Evolutionary conservation across 2,113 vertebrate genomes (phyloP).

Genomic region (Pavo muticus): DNA sequence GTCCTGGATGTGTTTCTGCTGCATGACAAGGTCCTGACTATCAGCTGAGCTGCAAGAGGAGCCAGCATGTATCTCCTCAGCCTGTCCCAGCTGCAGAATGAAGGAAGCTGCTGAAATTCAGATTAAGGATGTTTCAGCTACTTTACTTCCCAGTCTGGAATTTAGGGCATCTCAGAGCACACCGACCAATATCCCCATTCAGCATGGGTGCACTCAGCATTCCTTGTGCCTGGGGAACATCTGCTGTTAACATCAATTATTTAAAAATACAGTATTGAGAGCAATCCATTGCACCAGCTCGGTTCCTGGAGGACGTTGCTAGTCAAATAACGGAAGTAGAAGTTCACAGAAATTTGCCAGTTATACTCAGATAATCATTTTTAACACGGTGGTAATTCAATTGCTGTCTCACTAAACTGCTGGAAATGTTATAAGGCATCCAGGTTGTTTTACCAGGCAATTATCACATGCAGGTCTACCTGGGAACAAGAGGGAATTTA

Average conservation of each 20-base stretch:
- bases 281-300: neutral
- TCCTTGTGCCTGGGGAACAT: neutral
- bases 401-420: neutral
- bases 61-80: neutral
- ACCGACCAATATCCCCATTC: neutral
- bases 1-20: fast-evolving
- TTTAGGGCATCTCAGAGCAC: neutral
- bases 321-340: neutral
- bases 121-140: neutral
- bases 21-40: neutral
- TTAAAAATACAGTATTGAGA: neutral
- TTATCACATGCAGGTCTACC: neutral
- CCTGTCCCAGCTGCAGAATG: neutral
- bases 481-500: neutral
- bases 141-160: neutral
- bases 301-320: neutral
- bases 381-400: neutral
- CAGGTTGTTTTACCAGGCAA: neutral
- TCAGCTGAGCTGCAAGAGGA: neutral
- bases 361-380: neutral
- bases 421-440: neutral
- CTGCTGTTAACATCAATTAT: neutral
- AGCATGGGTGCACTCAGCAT: neutral
- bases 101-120: neutral
- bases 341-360: neutral